phyloP scores from a whole-genome alignment of 2,888 invertebrate genomes.

The Prionchulus punctatus region DNA sequence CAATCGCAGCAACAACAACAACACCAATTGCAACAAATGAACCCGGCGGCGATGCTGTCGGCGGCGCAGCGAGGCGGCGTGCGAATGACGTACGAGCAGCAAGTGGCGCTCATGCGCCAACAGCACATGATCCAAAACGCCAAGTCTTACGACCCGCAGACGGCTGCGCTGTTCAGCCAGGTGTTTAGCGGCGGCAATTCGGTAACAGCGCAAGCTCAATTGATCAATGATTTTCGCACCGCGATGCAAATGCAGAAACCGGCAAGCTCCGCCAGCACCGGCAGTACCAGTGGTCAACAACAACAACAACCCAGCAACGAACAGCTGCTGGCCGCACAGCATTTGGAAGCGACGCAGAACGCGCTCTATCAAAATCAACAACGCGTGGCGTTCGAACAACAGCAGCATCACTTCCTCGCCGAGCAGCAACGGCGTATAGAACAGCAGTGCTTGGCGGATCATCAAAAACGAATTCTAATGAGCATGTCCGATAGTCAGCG shows the following conservation, averaged over 20 bases:
- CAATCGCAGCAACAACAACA: too few relatives aligned
- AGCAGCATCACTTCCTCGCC: slow-evolving; percentile 1
- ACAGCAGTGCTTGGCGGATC: background rate
- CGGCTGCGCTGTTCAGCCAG: background rate
- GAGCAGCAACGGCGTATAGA: slow-evolving; percentile 1
- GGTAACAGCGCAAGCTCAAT: background rate
- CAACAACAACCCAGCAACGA: too few relatives aligned
- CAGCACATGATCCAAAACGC: background rate
- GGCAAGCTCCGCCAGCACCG: too few relatives aligned
- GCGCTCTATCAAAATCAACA: too few relatives aligned
- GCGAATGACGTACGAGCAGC: too few relatives aligned
- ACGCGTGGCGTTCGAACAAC: background rate
- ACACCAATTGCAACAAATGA: too few relatives aligned
- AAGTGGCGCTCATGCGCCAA: too few relatives aligned
- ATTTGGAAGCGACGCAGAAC: background rate
- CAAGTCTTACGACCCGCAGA: background rate
- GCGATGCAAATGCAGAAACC: background rate
- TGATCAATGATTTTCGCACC: background rate
- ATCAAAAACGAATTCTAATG: background rate
- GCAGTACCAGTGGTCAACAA: too few relatives aligned
- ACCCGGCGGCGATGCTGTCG: too few relatives aligned
- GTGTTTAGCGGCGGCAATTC: background rate
- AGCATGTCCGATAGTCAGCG: too few relatives aligned
- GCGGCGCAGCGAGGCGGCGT: too few relatives aligned
- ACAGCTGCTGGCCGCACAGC: background rate